Conservation (phyloP, 2,888 invertebrate species). For the Eugnorisma glareosa region DNA sequence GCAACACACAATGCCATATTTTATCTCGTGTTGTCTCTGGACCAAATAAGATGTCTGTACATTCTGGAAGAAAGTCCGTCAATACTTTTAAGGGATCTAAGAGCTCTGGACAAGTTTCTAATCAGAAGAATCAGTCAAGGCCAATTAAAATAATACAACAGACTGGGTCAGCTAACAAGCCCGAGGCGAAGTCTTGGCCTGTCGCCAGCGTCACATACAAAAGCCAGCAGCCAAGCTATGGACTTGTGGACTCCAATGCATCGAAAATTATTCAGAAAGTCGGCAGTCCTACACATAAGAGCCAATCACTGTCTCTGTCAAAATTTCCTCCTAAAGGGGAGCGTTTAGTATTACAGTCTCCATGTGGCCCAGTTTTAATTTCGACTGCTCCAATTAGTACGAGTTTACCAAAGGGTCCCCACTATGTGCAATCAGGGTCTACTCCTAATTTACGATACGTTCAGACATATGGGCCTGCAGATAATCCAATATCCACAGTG, state of each 20-base stretch:
- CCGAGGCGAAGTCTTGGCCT: slow-evolving; percentile 86
- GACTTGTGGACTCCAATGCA: slow-evolving; percentile 81
- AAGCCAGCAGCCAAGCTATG: slow-evolving; percentile 80
- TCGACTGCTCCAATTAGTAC: slow-evolving; percentile 85
- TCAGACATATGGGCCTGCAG: slow-evolving; percentile 83
- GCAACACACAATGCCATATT: slow-evolving; percentile 87
- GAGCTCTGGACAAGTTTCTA: slow-evolving; percentile 78
- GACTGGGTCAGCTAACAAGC: slow-evolving; percentile 83
- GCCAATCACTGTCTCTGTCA: slow-evolving; percentile 77
- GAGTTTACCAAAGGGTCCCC: slow-evolving; percentile 85
- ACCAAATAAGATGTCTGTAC: slow-evolving; percentile 88
- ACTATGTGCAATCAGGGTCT: slow-evolving; percentile 88
- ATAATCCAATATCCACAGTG: slow-evolving; percentile 82
- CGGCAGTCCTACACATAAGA: slow-evolving; percentile 85
- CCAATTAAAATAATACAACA: slow-evolving; percentile 91
- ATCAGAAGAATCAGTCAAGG: slow-evolving; percentile 86
- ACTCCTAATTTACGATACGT: slow-evolving; percentile 87
- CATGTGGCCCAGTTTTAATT: slow-evolving; percentile 86
- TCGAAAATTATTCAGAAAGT: slow-evolving; percentile 88
- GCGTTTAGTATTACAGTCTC: slow-evolving; percentile 85
- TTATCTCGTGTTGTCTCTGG: slow-evolving; percentile 88
- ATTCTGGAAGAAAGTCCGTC: slow-evolving; percentile 85
- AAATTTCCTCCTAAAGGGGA: slow-evolving; percentile 84
- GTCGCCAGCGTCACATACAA: slow-evolving; percentile 85
- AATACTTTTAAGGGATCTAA: slow-evolving; percentile 85